Conservation (phyloP, 2,113 vertebrate genomes). For the Charadrius vociferus region DNA sequence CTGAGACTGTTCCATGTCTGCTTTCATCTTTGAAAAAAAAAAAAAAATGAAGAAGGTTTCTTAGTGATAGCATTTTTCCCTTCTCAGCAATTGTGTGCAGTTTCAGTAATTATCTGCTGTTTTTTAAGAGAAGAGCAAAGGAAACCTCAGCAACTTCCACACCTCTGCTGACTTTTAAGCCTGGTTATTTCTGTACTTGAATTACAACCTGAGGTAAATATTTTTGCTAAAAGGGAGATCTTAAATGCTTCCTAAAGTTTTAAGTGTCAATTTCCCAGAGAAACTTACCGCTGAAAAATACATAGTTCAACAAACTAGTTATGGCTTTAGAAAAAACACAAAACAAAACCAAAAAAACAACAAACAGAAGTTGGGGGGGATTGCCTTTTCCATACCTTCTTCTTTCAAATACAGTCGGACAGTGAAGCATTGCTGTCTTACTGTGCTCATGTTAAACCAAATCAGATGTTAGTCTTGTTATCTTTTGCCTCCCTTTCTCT, state of each 20-base stretch:
- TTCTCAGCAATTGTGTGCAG: not conserved
- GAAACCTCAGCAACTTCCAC: not conserved
- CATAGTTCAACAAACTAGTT: fast-evolving
- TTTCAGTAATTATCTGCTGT: not conserved
- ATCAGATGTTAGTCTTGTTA: not conserved
- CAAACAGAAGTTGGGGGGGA: fast-evolving
- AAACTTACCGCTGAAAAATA: not conserved
- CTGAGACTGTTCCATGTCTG: not conserved
- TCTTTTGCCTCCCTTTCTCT: not conserved
- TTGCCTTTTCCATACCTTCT: not conserved
- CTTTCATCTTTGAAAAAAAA: not conserved
- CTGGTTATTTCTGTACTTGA: not conserved
- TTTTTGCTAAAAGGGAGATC: not conserved
- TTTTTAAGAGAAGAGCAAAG: not conserved
- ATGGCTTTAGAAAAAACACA: not conserved
- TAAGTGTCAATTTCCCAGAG: not conserved
- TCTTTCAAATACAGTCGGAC: not conserved
- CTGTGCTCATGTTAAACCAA: not conserved
- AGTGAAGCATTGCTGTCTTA: not conserved
- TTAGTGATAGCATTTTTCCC: not conserved
- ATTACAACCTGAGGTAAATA: not conserved
- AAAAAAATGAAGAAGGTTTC: not conserved
- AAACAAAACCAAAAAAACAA: not conserved
- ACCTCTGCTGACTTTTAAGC: not conserved
- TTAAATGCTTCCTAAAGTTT: not conserved